A percentile compares a stretch with the other conserved stretches of the same genome.
phyloP scores from a whole-genome alignment of 2,888 invertebrate species.

The Ophion slaviceki region DNA sequence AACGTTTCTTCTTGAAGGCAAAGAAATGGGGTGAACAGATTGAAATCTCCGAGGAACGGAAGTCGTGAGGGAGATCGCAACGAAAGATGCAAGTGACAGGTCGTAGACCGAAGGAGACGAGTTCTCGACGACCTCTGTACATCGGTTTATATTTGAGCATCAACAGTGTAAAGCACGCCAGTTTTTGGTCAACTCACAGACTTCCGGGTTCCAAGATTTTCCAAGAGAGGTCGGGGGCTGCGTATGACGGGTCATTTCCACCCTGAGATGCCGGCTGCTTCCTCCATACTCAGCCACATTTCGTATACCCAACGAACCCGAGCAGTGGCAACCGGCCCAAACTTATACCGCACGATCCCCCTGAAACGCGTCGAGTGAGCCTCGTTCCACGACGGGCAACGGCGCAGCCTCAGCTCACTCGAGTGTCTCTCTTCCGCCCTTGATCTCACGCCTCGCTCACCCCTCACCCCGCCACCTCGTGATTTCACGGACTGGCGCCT shows the following conservation, averaged over 20 bases:
- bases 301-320: constrained; percentile 63
- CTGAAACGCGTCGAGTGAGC: constrained; percentile 37
- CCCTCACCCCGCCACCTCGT: constrained; percentile 50
- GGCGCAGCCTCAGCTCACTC: constrained; percentile 50
- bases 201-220: constrained; percentile 57
- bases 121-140: constrained; percentile 53
- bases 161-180: constrained; percentile 30
- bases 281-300: constrained; percentile 67
- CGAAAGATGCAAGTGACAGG: constrained; percentile 49
- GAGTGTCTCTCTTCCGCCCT: constrained; percentile 32
- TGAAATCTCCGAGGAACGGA: neutral
- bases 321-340: constrained; percentile 51
- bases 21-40: neutral
- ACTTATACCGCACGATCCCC: constrained; percentile 49
- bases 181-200: constrained; percentile 45
- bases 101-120: constrained; percentile 56
- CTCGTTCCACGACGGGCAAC: constrained; percentile 48
- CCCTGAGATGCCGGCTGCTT: constrained; percentile 71
- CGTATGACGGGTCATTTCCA: constrained; percentile 78
- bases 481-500: constrained; percentile 72
- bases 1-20: constrained; percentile 25
- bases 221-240: constrained; percentile 66
- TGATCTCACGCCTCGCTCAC: constrained; percentile 38
- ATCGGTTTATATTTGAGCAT: constrained; percentile 52
- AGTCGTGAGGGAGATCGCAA: constrained; percentile 2